Evolutionary conservation across 2,888 invertebrate species (phyloP).

Genomic region (Microctonus aethiopoides): DNA sequence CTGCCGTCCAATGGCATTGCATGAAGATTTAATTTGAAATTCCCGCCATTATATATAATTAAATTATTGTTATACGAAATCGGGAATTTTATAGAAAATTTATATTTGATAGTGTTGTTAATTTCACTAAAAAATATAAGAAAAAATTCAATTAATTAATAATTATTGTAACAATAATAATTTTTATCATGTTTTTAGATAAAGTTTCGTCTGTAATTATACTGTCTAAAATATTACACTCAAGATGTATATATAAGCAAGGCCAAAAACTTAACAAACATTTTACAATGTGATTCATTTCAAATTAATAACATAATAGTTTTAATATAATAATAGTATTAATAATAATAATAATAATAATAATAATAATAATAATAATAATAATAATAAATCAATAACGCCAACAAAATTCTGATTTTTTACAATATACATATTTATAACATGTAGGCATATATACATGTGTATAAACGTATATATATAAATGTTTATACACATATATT

Average conservation of each 20-base stretch:
- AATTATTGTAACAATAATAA: constrained; percentile 13
- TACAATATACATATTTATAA: constrained; percentile 48
- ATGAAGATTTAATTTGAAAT: too few relatives aligned
- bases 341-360: constrained; percentile 43
- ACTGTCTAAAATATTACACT: constrained; percentile 66
- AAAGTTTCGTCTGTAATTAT: constrained; percentile 62
- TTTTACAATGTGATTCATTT: constrained; percentile 61
- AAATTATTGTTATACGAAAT: too few relatives aligned
- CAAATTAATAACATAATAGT: constrained; percentile 49
- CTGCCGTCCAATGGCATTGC: too few relatives aligned
- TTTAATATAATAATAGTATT: constrained; percentile 48
- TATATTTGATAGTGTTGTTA: too few relatives aligned
- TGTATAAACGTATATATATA: constrained; percentile 28
- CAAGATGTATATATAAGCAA: constrained; percentile 63
- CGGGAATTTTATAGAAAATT: too few relatives aligned
- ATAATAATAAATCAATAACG: constrained; percentile 45
- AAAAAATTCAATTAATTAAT: constrained; percentile 19
- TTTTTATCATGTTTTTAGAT: constrained; percentile 59
- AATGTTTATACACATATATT: constrained; percentile 34
- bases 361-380: constrained; percentile 44
- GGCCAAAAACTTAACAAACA: constrained; percentile 68
- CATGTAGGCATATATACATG: constrained; percentile 26
- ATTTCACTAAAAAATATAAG: background rate
- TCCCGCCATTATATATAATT: too few relatives aligned
- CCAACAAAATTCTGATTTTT: constrained; percentile 56